These are phyloP conservation scores for Wasmannia auropunctata DNA, from an alignment of 1,140 invertebrate genomes.

Conservation along the genomic window DNA sequence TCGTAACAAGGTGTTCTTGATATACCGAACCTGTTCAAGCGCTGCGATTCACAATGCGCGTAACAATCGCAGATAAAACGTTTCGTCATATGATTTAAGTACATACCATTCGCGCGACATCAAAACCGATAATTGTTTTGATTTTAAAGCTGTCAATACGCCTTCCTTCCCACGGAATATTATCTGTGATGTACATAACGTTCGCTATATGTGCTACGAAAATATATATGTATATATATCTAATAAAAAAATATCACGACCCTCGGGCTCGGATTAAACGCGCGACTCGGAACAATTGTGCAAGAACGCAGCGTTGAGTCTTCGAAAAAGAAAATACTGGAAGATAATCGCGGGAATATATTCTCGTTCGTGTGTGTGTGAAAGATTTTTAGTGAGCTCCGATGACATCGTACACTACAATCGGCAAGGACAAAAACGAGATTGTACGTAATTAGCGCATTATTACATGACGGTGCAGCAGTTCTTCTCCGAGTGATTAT, in stretches of 20 bases:
- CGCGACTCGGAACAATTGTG: background rate
- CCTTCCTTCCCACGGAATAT: background rate
- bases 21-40: background rate
- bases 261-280: conserved; percentile 4
- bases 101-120: conserved; percentile 20
- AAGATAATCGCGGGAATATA: conserved; percentile 26
- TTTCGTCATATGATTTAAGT: conserved; percentile 34
- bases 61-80: background rate
- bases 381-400: conserved; percentile 3
- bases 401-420: background rate
- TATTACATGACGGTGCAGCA: conserved; percentile 87
- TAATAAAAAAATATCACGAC: conserved; percentile 17
- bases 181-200: conserved; percentile 16
- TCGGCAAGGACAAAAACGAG: conserved; percentile 5
- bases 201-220: conserved; percentile 1
- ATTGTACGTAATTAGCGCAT: conserved; percentile 3
- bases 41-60: background rate
- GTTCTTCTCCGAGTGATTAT: conserved; percentile 87
- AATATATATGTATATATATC: conserved; percentile 7
- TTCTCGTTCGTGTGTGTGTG: background rate
- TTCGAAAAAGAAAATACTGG: conserved; percentile 27
- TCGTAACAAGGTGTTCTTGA: conserved; percentile 35
- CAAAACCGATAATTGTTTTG: conserved; percentile 12
- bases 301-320: conserved; percentile 8
- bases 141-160: conserved; percentile 24